Percentiles rank a stretch among this genome's conserved stretches.
Evolutionary conservation across 2,888 invertebrate species (phyloP).

Genomic region (Arge pagana): DNA sequence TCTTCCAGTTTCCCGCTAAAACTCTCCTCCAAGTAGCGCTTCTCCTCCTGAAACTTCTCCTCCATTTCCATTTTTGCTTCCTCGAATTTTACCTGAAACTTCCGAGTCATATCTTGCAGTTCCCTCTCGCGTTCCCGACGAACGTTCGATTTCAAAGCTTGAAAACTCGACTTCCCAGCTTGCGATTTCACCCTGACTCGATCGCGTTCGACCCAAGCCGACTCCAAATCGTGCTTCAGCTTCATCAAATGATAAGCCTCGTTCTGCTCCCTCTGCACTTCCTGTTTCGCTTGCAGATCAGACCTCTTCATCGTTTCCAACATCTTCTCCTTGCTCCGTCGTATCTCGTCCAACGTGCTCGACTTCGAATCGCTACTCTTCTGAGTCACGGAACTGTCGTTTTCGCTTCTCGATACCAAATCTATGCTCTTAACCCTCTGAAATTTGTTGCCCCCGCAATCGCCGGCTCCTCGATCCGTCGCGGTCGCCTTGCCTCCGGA

Average conservation of each 20-base stretch:
- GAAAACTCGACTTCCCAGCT: slow-evolving; percentile 62
- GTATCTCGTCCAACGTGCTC: slow-evolving; percentile 39
- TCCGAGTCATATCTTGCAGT: slow-evolving; percentile 63
- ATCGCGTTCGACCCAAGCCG: slow-evolving; percentile 44
- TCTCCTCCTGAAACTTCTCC: slow-evolving; percentile 57
- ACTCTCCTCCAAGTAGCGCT: slow-evolving; percentile 58
- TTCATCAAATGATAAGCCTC: slow-evolving; percentile 35
- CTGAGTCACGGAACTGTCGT: slow-evolving; percentile 36
- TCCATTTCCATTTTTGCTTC: slow-evolving; percentile 53
- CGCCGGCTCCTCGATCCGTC: slow-evolving; percentile 36
- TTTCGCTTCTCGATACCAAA: slow-evolving; percentile 46
- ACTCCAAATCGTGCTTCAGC: slow-evolving; percentile 35
- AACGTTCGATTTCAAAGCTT: slow-evolving; percentile 46
- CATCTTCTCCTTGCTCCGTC: slow-evolving; percentile 41
- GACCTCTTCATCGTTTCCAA: slow-evolving; percentile 41
- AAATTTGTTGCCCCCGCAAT: slow-evolving; percentile 39
- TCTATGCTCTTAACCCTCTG: slow-evolving; percentile 50
- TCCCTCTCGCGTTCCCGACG: slow-evolving; percentile 59
- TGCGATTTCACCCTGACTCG: slow-evolving; percentile 43
- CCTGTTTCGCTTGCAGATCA: slow-evolving; percentile 28
- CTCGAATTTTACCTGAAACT: slow-evolving; percentile 61
- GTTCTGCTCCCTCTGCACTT: slow-evolving; percentile 32
- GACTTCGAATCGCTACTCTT: slow-evolving; percentile 37
- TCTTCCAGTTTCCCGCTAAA: slow-evolving; percentile 58
- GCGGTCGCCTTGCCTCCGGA: slow-evolving; percentile 35